Base-by-base conservation (phyloP, 2,888 invertebrate genomes). In the Pristionchus arcanus region DNA sequence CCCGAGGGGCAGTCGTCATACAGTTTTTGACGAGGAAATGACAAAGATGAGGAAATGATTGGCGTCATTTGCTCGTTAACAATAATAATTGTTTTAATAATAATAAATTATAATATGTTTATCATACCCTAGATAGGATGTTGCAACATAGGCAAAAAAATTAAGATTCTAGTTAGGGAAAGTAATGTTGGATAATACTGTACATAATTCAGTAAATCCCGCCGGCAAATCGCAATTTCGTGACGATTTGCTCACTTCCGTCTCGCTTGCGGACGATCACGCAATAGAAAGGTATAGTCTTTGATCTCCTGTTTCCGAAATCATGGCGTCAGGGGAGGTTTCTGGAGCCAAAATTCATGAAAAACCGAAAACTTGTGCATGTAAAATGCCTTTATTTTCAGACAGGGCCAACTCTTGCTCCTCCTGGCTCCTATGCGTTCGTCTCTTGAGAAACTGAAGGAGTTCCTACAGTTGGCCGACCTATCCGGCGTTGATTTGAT, bases 391-490 rank as follows among this genome's bases (percentile, higher is more conserved):
- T 71, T 71, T 25, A 71, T 42, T 81, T 81, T 13, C 37, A 49
- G 37, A 42, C 55, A 55, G 21, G 84, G 84, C n/a, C 59, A 55
- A 68, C 66, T 87, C 21, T n/a, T 87, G 28, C 49, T 87, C 0
- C 87, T 87, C 25, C 87, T 87, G 2, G 11, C 66, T n/a, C 68
- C 87, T 0, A 63, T 87, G 87, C 13, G 34, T n/a, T 28, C 42
- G 7, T 15, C 66, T 5, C 87, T 87, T 0, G 53, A 66, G 13
- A 16, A 68, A 15, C 19, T 87, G 13, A 28, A 68, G 21, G 37
- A 87, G 16, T 87, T 87, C 31, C 87, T 87, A 5, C 28, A n/a
- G 19, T 42, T 87, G 2, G 66, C 87, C 0, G 87, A 87, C 13
- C 87, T 87, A 19, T 34, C 87, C 16, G 87, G 87, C 21, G 87